Conservation (phyloP, 2,888 invertebrate genomes). For the Maniola hyperantus region DNA sequence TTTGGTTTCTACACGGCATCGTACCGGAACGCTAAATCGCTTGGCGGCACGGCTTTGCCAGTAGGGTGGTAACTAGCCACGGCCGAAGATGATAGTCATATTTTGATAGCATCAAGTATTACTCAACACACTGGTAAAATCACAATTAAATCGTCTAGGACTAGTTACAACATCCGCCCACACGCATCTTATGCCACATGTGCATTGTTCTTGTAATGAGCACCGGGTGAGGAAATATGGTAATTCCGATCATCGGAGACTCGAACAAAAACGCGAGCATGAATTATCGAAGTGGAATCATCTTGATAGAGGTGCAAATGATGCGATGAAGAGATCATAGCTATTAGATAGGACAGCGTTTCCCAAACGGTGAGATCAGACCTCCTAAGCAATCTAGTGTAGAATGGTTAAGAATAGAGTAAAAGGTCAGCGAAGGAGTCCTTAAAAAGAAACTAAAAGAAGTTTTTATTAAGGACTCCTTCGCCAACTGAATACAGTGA, state of each 20-base stretch:
- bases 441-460: no score
- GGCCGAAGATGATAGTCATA: background rate
- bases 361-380: background rate
- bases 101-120: slow-evolving; percentile 6
- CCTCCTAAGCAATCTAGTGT: no score
- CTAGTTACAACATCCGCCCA: slow-evolving; percentile 38
- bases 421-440: no score
- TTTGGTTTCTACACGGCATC: no score
- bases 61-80: no score
- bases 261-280: slow-evolving; percentile 21
- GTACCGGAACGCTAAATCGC: no score
- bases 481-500: no score
- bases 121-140: slow-evolving; percentile 7
- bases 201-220: slow-evolving; percentile 41
- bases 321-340: slow-evolving; percentile 14
- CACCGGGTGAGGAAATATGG: slow-evolving; percentile 33
- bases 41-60: no score
- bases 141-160: slow-evolving; percentile 34
- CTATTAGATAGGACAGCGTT: slow-evolving; percentile 5
- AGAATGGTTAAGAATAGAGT: no score
- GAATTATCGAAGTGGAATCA: slow-evolving; percentile 22
- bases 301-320: slow-evolving; percentile 25
- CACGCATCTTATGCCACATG: slow-evolving; percentile 30
- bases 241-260: slow-evolving; percentile 20
- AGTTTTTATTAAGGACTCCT: no score